Evolutionary conservation across 2,113 vertebrate genomes (phyloP).

Genomic region (Coregonus clupeaformis): DNA sequence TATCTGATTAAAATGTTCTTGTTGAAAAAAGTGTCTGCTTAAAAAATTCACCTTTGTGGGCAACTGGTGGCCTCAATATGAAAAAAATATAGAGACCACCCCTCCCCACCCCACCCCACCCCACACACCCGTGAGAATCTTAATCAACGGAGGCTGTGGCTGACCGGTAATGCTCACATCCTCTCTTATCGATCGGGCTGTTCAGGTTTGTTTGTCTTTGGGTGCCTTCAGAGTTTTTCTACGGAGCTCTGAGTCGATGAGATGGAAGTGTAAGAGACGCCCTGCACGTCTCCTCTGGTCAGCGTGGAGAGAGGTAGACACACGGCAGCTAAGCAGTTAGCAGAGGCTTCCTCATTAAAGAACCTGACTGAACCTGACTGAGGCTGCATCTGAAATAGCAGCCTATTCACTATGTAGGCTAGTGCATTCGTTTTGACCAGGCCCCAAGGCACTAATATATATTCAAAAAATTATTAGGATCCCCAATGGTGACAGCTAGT

Average conservation of each 20-base stretch:
- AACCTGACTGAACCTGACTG: not conserved
- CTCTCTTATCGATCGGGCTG: constrained; percentile 61
- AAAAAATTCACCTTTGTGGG: too few species aligned
- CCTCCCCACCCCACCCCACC: not conserved
- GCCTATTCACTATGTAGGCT: too few species aligned
- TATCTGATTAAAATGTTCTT: too few species aligned
- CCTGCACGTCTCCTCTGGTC: constrained; percentile 55
- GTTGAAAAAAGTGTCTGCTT: too few species aligned
- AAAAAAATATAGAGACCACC: constrained; percentile 7
- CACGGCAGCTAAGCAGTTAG: too few species aligned
- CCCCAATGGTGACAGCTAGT: too few species aligned
- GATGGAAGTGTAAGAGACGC: constrained; percentile 55
- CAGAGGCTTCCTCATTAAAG: constrained; percentile 21
- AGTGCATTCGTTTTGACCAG: too few species aligned
- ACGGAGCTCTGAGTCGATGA: constrained; percentile 60
- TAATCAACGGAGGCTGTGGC: constrained; percentile 8
- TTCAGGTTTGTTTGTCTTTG: constrained; percentile 71
- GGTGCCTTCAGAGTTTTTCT: constrained; percentile 55
- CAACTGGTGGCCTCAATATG: too few species aligned
- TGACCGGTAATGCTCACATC: constrained; percentile 62
- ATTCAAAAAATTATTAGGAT: too few species aligned
- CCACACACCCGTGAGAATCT: not conserved
- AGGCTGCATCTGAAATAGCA: too few species aligned
- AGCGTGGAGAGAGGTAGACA: constrained; percentile 14
- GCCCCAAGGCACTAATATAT: too few species aligned